Base-by-base conservation (phyloP, 2,888 invertebrate species). In the Biston betularia region DNA sequence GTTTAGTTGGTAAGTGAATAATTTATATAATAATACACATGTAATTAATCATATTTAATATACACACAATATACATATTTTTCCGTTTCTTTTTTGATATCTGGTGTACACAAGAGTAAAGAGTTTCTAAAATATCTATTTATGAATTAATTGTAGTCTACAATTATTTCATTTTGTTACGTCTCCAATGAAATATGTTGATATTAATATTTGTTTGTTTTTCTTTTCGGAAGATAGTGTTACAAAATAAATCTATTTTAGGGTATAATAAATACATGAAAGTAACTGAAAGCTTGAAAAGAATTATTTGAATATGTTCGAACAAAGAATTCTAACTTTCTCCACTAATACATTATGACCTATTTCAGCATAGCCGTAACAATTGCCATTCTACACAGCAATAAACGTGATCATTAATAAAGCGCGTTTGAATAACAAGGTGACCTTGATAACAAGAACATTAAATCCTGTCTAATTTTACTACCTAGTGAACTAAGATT, bases 1-100 rank as follows among this genome's bases (percentile, higher is more conserved):
- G 89, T 81, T 82, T 93, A 81, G 82, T 92, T 56, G 93, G 93
- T 93, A 70, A 92, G 93, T 85, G 11, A 24, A 24, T 14, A 33
- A 24, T 48, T 6, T 24, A 24, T 48, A 10, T 24, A 48, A 33
- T 48, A 24, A n/a, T n/a, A n/a, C n/a, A n/a, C n/a, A n/a, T n/a
- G n/a, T n/a, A n/a, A n/a, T n/a, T n/a, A n/a, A n/a, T n/a, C n/a
- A n/a, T 24, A 24, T 24, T 24, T 24, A 24, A 24, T 24, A 2
- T 2, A 2, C 24, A 1, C 24, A 24, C 24, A 24, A 24, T 24
- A 24, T 24, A 24, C 3, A 24, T 2, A 2, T 24, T 24, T 24
- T 24, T 24, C 24, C 24, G 24, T 24, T 24, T 24, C 3, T 2
- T 24, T 24, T 24, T 24, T 24, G 24, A 24, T 1, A 2, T 24